Conservation (phyloP, 2,113 vertebrate genomes). For the Cyprinus carpio region DNA sequence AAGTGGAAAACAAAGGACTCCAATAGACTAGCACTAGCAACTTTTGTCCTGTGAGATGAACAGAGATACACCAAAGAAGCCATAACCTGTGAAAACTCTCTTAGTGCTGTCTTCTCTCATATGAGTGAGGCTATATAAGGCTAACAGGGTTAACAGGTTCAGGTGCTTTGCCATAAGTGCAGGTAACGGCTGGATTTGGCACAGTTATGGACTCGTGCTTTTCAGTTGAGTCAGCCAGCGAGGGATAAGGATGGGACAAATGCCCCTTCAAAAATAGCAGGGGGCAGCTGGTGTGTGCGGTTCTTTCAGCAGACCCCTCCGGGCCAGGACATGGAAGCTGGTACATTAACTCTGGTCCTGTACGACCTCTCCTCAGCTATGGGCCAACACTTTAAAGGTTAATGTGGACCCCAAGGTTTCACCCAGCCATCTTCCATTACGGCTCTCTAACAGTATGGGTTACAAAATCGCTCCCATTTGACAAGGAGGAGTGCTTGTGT, state of each 20-base stretch:
- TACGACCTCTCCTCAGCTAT: slow-evolving; percentile 21
- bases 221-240: slow-evolving; percentile 78
- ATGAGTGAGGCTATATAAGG: not conserved
- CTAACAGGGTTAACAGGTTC: slow-evolving; percentile 28
- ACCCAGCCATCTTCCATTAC: slow-evolving; percentile 60
- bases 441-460: slow-evolving; percentile 52
- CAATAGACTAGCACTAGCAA: slow-evolving; percentile 44
- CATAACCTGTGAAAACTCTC: not conserved
- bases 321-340: slow-evolving; percentile 62
- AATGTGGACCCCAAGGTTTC: slow-evolving; percentile 54
- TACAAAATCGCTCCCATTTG: slow-evolving; percentile 64
- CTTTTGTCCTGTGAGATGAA: slow-evolving; percentile 51
- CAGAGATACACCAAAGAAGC: not conserved
- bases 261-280: slow-evolving; percentile 68
- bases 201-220: slow-evolving; percentile 58
- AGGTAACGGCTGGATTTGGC: slow-evolving; percentile 5
- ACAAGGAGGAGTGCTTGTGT: slow-evolving; percentile 66
- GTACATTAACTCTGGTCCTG: slow-evolving; percentile 56
- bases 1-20: too few species aligned
- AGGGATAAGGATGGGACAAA: slow-evolving; percentile 77
- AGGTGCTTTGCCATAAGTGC: not conserved
- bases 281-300: slow-evolving; percentile 47
- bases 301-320: slow-evolving; percentile 76
- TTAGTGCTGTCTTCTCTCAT: not conserved
- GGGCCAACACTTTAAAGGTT: slow-evolving; percentile 58